phyloP scores from a whole-genome alignment of 2,888 invertebrate species.

The Timema podura region DNA sequence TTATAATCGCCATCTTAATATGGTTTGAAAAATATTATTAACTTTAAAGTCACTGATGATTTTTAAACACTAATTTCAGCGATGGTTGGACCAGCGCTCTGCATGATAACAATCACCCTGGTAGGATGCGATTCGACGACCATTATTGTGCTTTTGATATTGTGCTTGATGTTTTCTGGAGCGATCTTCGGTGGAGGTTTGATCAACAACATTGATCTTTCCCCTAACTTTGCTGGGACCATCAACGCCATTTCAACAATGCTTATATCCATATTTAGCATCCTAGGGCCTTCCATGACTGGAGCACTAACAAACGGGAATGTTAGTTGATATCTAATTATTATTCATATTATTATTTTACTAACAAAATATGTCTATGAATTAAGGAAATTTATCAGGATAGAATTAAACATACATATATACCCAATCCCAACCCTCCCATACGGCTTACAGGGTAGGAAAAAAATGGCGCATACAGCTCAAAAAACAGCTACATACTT shows the following conservation, averaged over 20 bases:
- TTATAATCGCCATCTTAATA: too few species aligned
- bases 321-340: background rate
- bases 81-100: conserved; percentile 11
- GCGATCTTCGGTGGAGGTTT: conserved; percentile 1
- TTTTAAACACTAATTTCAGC: conserved; percentile 1
- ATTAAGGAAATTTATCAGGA: too few species aligned
- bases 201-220: conserved; percentile 2
- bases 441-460: too few species aligned
- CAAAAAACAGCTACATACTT: too few species aligned
- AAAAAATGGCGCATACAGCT: too few species aligned
- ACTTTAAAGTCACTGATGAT: too few species aligned
- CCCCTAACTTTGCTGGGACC: conserved; percentile 8
- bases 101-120: conserved; percentile 11
- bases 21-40: too few species aligned
- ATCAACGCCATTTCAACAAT: background rate
- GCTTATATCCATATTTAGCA: background rate
- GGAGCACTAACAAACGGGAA: background rate
- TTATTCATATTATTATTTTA: background rate
- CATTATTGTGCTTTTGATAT: conserved; percentile 15
- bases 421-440: too few species aligned
- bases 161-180: conserved; percentile 12
- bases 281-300: background rate
- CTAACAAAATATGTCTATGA: too few species aligned
- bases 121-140: conserved; percentile 14
- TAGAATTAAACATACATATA: too few species aligned